Evolutionary conservation across 2,113 vertebrate species (phyloP).

Genomic region (Hemichromis elongatus): DNA sequence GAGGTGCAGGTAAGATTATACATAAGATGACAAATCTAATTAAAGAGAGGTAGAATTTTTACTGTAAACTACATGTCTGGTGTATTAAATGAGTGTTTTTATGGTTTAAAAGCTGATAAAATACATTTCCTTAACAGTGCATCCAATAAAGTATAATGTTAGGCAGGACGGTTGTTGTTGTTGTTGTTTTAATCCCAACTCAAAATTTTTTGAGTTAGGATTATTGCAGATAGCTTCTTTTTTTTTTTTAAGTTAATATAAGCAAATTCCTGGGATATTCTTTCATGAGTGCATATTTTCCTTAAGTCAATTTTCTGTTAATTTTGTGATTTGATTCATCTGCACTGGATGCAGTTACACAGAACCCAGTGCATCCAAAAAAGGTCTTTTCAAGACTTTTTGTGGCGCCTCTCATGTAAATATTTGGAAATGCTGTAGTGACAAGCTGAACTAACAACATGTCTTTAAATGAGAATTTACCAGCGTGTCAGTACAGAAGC

Average conservation of each 20-base stretch:
- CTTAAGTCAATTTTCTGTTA: neutral
- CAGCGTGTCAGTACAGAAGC: neutral
- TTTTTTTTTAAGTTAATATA: too few species aligned
- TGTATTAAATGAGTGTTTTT: neutral
- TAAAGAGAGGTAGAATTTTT: neutral
- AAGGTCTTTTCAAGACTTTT: neutral
- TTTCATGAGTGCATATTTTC: neutral
- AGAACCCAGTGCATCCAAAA: neutral
- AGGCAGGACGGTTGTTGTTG: accelerated
- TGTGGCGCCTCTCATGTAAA: neutral
- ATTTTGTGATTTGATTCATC: neutral
- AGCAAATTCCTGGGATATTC: too few species aligned
- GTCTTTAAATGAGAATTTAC: neutral
- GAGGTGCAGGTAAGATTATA: neutral
- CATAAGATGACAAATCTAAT: neutral
- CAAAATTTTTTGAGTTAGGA: too few species aligned
- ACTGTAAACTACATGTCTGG: neutral
- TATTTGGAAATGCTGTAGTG: neutral
- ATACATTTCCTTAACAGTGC: neutral
- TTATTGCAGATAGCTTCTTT: neutral
- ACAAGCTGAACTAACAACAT: neutral
- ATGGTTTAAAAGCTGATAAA: neutral
- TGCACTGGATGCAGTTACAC: neutral
- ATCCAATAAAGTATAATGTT: neutral
- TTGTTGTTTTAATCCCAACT: neutral